These are phyloP conservation scores for Leptoteleia sp. DNA, from an alignment of 1,140 invertebrate species.

Conservation along the genomic window DNA sequence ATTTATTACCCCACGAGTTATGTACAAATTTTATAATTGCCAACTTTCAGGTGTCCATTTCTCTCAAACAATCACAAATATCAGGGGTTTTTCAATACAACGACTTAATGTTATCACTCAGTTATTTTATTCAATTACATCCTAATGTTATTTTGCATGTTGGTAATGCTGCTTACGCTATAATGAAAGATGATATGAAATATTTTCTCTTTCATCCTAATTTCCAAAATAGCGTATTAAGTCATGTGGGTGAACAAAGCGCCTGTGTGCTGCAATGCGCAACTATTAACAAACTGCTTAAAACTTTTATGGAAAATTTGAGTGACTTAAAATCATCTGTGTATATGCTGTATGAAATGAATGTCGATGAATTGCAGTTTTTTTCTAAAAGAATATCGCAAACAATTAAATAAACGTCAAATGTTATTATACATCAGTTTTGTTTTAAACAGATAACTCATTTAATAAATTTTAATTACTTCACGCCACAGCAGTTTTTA, in stretches of 20 bases:
- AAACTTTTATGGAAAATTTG: neutral
- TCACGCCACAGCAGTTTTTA: no score
- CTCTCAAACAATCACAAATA: no score
- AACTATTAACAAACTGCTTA: neutral
- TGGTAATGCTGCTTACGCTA: neutral
- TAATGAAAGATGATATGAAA: neutral
- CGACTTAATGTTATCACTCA: neutral
- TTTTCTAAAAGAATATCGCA: no score
- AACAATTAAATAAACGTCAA: no score
- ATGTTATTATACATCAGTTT: no score
- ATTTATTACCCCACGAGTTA: no score
- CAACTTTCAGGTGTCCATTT: no score
- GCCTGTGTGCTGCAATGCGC: neutral
- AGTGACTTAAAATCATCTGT: neutral
- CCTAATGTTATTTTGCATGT: neutral
- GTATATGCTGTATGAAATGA: neutral
- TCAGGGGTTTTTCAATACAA: no score
- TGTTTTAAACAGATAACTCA: no score
- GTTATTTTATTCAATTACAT: neutral
- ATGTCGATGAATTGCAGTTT: neutral
- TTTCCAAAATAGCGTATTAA: neutral
- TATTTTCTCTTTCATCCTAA: neutral
- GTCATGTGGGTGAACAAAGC: neutral
- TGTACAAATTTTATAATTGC: no score
- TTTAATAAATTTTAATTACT: no score